phyloP scores from a whole-genome alignment of 2,797 vertebrate species.

The Lagothrix lagotricha region DNA sequence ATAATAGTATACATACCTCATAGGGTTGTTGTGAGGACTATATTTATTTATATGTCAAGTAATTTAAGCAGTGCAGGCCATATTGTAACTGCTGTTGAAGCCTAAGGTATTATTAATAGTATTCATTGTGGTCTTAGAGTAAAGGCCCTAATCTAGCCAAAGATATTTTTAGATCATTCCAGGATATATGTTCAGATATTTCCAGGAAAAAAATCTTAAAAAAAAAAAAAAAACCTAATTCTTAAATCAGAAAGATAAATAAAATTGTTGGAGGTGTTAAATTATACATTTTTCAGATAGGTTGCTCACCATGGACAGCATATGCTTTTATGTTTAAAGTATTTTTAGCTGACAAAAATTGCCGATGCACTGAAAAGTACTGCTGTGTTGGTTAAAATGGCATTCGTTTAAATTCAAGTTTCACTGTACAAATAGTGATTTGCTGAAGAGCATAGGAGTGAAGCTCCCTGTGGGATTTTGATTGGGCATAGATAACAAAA shows the following conservation, averaged over 20 bases:
- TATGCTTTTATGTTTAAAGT: background rate
- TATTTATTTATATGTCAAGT: background rate
- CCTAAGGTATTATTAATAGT: background rate
- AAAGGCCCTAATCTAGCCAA: background rate
- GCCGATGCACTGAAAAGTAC: background rate
- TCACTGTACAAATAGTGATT: background rate
- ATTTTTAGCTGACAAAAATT: background rate
- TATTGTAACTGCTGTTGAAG: background rate
- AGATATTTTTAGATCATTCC: slow-evolving; percentile 16
- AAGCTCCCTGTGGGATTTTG: background rate
- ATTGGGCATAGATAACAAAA: slow-evolving; percentile 9
- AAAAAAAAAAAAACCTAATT: background rate
- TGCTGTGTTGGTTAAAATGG: background rate
- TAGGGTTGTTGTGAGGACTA: background rate
- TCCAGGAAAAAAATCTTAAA: background rate
- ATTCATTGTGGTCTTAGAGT: slow-evolving; percentile 7
- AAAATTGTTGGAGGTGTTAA: background rate
- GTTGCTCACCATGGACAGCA: background rate
- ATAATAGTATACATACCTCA: background rate
- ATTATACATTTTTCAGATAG: background rate
- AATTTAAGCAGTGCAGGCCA: background rate
- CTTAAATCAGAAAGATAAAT: background rate
- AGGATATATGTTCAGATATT: slow-evolving; percentile 10
- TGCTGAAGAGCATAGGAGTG: background rate
- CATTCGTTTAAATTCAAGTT: background rate